Evolutionary conservation across 2,888 invertebrate species (phyloP).

Genomic region (Mimachlamys varia): DNA sequence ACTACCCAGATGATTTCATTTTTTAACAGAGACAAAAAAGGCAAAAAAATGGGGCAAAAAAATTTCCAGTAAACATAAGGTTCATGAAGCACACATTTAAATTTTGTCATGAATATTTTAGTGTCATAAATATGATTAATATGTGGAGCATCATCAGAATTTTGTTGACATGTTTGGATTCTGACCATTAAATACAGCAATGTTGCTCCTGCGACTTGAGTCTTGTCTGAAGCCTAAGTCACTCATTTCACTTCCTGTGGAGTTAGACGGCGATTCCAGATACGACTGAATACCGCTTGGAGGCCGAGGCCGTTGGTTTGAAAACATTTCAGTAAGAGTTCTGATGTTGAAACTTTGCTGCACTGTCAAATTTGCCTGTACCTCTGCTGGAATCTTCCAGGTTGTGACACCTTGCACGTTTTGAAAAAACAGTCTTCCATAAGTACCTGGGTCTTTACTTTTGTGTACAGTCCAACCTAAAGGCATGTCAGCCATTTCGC

Average conservation of each 20-base stretch:
- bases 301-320: neutral
- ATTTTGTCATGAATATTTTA: too few species aligned
- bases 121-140: neutral
- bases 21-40: too few species aligned
- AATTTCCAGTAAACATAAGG: too few species aligned
- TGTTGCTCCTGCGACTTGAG: neutral
- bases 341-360: conserved; percentile 52
- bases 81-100: too few species aligned
- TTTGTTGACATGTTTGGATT: neutral
- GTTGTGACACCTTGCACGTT: conserved; percentile 64
- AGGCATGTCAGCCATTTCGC: conserved; percentile 65
- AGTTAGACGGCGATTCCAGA: neutral
- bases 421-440: conserved; percentile 68
- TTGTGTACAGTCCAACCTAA: conserved; percentile 71
- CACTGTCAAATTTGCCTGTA: conserved; percentile 60
- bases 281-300: neutral
- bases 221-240: neutral
- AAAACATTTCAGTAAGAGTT: conserved; percentile 41
- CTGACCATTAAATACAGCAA: neutral
- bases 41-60: too few species aligned
- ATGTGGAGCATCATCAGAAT: neutral
- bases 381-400: conserved; percentile 66
- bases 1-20: too few species aligned
- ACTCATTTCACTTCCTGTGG: neutral
- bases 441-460: conserved; percentile 63